Evolutionary conservation across 2,113 vertebrate species (phyloP), one percentile per base, ranked within the genome.

Genomic region (Semnornis frantzii): DNA sequence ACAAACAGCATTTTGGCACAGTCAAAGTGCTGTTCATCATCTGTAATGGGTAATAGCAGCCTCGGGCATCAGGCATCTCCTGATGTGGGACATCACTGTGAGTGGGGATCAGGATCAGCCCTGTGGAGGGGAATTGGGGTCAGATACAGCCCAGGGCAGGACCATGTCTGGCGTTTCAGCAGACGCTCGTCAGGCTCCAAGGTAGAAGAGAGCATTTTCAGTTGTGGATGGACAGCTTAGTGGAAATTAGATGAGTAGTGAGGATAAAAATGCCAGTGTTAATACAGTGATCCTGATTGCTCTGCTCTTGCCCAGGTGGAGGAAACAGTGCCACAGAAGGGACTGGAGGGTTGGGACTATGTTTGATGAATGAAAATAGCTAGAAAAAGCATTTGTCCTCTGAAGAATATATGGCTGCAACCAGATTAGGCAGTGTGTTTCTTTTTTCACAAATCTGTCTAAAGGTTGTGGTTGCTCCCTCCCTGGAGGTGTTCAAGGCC

Each of bases 251-350:
- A 64, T 62, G 46, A 76, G 44, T 28, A 60, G 48, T 8, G 63
- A 92, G 18, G 69, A 89, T 92, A 83, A 92, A 93, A 92, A 88
- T 89, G 84, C 39, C 0, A 0, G 31, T 64, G 70, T 64, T 81
- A 93, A 75, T 63, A 18, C 31, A 72, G 68, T 1, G 2, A 57
- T 85, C 62, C 46, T 66, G 42, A 70, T 52, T 30, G 8, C 15
- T 75, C 79, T 77, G 33, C 73, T 91, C 42, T 18, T 88, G 82
- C 52, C 58, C 64, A 77, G 64, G 34, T 59, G 0, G 76, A 85
- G 93, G 90, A 95, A 83, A 76, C 65, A 64, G 88, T 94, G 73
- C 90, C 92, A 75, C 85, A 92, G 92, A 91, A 96, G 62, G 82
- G 85, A 42, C 79, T 95, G 76, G 68, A 81, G 52, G 42, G 31